phyloP scores from a whole-genome alignment of 2,888 invertebrate species.

The Apamea anceps region DNA sequence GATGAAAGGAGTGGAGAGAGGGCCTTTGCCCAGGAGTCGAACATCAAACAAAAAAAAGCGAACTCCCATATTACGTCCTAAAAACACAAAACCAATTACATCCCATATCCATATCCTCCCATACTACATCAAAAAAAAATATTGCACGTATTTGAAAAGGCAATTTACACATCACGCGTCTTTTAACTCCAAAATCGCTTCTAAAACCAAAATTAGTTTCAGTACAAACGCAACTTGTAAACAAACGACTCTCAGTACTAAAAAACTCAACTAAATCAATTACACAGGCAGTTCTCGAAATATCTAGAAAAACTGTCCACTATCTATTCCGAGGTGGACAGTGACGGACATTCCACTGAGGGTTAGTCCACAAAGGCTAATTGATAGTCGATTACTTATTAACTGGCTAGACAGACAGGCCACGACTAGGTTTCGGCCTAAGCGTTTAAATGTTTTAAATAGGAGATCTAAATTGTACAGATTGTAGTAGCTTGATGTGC shows the following conservation, averaged over 20 bases:
- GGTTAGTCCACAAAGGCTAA: slow-evolving; percentile 29
- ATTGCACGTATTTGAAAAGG: neutral
- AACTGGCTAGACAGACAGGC: slow-evolving; percentile 47
- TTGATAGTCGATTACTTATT: slow-evolving; percentile 57
- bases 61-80: neutral
- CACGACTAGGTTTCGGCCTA: slow-evolving; percentile 21
- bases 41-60: too few relatives aligned
- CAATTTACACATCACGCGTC: neutral
- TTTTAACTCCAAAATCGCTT: neutral
- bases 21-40: too few relatives aligned
- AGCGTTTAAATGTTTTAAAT: slow-evolving; percentile 29
- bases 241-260: neutral
- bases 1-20: too few relatives aligned
- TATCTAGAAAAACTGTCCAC: slow-evolving; percentile 29
- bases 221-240: neutral
- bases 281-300: slow-evolving; percentile 4
- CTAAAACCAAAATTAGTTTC: neutral
- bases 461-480: slow-evolving; percentile 15
- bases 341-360: slow-evolving; percentile 45
- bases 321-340: slow-evolving; percentile 24
- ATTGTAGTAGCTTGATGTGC: too few relatives aligned
- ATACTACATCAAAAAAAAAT: neutral
- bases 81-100: too few relatives aligned
- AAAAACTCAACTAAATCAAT: neutral
- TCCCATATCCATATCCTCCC: too few relatives aligned